Evolutionary conservation across 2,888 invertebrate genomes (phyloP).

Genomic region (Acleris cristana): DNA sequence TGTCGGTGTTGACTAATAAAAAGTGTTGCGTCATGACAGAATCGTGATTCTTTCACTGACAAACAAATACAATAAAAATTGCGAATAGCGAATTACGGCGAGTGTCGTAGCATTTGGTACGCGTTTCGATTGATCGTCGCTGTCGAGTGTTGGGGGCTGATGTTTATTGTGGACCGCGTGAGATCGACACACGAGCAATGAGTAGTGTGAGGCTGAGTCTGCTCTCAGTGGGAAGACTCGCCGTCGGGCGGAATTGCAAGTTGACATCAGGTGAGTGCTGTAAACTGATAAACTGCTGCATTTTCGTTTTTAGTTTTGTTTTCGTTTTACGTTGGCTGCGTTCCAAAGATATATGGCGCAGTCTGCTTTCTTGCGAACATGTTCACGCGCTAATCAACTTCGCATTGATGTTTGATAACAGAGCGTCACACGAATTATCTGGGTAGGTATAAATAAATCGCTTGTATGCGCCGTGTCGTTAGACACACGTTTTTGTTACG

Average conservation of each 20-base stretch:
- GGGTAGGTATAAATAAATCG: conserved; percentile 36
- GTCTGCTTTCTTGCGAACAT: conserved; percentile 46
- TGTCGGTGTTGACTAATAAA: conserved; percentile 76
- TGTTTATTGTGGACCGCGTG: conserved; percentile 64
- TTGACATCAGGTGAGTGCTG: conserved; percentile 73
- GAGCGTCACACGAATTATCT: conserved; percentile 51
- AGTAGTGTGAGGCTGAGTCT: conserved; percentile 80
- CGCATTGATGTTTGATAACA: conserved; percentile 72
- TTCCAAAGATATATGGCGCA: conserved; percentile 66
- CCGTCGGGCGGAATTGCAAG: conserved; percentile 76
- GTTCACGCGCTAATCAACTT: conserved; percentile 46
- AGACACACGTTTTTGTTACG: conserved; percentile 19
- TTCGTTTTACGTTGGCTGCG: conserved; percentile 64
- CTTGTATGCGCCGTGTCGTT: conserved; percentile 35
- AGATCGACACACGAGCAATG: conserved; percentile 66
- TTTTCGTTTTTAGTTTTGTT: conserved; percentile 51
- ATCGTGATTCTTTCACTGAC: conserved; percentile 77
- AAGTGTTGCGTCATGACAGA: conserved; percentile 84
- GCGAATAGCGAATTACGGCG: conserved; percentile 61
- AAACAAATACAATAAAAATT: conserved; percentile 82
- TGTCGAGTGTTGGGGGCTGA: conserved; percentile 64
- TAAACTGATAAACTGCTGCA: conserved; percentile 40
- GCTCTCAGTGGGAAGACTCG: conserved; percentile 77
- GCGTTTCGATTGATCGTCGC: conserved; percentile 52
- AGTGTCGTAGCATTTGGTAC: conserved; percentile 56